Evolutionary conservation across 2,797 vertebrate species (phyloP).

Genomic region (Enteromius anoplus): DNA sequence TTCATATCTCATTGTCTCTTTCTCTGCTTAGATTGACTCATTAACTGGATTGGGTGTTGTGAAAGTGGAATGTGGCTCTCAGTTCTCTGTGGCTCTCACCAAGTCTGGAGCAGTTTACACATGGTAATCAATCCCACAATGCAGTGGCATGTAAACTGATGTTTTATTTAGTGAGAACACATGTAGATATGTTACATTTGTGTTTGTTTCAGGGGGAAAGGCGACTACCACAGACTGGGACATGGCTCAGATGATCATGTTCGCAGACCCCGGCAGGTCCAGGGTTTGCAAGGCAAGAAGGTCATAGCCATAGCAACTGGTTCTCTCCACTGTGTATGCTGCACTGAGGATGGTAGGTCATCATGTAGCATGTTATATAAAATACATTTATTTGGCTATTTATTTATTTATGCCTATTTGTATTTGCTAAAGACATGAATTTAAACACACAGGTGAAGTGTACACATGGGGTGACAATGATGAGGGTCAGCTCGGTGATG

Average conservation of each 20-base stretch:
- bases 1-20: slow-evolving; percentile 9
- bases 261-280: slow-evolving; percentile 93
- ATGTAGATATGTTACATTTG: not conserved
- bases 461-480: slow-evolving; percentile 99
- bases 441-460: slow-evolving; percentile 86
- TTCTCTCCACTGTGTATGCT: slow-evolving; percentile 97
- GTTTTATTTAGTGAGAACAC: not conserved
- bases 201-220: slow-evolving; percentile 88
- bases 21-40: slow-evolving; percentile 88
- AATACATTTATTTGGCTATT: not conserved
- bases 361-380: not conserved
- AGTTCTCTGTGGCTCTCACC: slow-evolving; percentile 96
- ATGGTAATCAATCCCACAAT: slow-evolving; percentile 75
- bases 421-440: slow-evolving; percentile 24
- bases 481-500: slow-evolving; percentile 96
- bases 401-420: slow-evolving; percentile 44
- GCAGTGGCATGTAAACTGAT: not conserved
- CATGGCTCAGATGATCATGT: slow-evolving; percentile 98
- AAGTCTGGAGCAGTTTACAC: slow-evolving; percentile 98
- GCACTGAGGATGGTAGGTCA: slow-evolving; percentile 93
- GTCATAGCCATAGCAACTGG: slow-evolving; percentile 99
- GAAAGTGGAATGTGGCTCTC: slow-evolving; percentile 98
- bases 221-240: slow-evolving; percentile 95
- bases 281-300: slow-evolving; percentile 97
- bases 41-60: slow-evolving; percentile 93